Conservation (phyloP, 2,888 invertebrate genomes). For the Spodoptera littoralis region DNA sequence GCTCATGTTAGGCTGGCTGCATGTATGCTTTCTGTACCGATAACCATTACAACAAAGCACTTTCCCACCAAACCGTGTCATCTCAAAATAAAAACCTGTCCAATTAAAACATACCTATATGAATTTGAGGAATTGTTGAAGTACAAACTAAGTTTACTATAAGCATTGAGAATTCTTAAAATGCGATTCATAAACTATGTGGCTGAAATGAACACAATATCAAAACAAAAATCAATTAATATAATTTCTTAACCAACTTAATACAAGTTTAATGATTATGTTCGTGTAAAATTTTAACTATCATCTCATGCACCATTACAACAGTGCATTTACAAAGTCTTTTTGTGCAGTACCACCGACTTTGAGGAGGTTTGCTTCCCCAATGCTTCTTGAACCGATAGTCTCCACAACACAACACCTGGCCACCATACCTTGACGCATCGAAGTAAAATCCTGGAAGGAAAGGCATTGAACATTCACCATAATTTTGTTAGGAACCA, state of each 20-base stretch:
- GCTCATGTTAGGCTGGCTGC: constrained; percentile 4
- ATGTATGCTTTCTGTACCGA: constrained; percentile 9
- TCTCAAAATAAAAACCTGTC: constrained; percentile 12
- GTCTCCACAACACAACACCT: constrained; percentile 21
- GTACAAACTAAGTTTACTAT: too few relatives aligned
- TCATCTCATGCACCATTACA: constrained; percentile 46
- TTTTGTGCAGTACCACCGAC: constrained; percentile 60
- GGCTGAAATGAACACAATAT: too few relatives aligned
- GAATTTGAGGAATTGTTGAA: too few relatives aligned
- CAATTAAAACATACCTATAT: too few relatives aligned
- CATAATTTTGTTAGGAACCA: too few relatives aligned
- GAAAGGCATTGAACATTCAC: background rate
- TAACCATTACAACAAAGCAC: constrained; percentile 13
- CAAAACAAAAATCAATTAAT: too few relatives aligned
- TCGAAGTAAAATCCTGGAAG: constrained; percentile 48
- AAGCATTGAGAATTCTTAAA: too few relatives aligned
- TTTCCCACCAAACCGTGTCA: constrained; percentile 1
- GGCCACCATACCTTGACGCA: constrained; percentile 24
- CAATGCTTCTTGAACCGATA: constrained; percentile 57
- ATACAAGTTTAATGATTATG: constrained; percentile 13
- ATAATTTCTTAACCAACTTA: too few relatives aligned
- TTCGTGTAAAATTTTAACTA: constrained; percentile 10
- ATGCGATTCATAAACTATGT: too few relatives aligned
- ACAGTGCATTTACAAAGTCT: constrained; percentile 58
- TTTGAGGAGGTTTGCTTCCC: constrained; percentile 54